These are phyloP conservation scores for Chondrilla cf. caribensis DNA, from an alignment of 37 sponge, comb jelly and placozoan species.

Conservation along the genomic window DNA sequence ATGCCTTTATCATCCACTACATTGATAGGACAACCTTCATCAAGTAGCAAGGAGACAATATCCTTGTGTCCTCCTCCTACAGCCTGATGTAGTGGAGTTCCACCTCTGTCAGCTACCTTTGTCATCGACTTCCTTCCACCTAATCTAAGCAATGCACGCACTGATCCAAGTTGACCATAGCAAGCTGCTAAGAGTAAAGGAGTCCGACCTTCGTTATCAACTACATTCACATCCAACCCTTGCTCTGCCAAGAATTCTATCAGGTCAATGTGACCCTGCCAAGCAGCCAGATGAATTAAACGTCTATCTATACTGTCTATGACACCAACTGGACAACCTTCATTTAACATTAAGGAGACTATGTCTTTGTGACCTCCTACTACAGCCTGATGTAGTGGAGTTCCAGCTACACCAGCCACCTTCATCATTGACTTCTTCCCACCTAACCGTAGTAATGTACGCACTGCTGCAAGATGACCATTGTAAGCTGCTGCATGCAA, in stretches of 20 bases:
- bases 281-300: background rate
- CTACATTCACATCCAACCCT: too few relatives aligned
- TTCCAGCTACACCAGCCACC: background rate
- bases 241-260: background rate
- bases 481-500: background rate
- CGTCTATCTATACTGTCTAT: background rate
- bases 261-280: background rate
- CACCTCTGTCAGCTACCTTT: too few relatives aligned
- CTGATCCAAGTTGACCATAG: background rate
- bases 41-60: too few relatives aligned
- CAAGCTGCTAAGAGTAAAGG: background rate
- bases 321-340: background rate
- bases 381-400: background rate
- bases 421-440: background rate
- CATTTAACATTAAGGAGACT: background rate
- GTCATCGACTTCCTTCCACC: too few relatives aligned
- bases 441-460: background rate
- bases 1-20: too few relatives aligned
- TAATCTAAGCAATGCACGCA: too few relatives aligned
- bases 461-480: background rate
- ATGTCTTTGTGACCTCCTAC: background rate
- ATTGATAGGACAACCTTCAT: too few relatives aligned
- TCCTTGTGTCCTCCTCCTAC: too few relatives aligned
- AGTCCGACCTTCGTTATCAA: background rate
- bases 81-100: too few relatives aligned